Percentiles rank a stretch among this genome's conserved stretches.
Conservation (phyloP, 2,888 invertebrate genomes). For the Clistopyga incitator region DNA sequence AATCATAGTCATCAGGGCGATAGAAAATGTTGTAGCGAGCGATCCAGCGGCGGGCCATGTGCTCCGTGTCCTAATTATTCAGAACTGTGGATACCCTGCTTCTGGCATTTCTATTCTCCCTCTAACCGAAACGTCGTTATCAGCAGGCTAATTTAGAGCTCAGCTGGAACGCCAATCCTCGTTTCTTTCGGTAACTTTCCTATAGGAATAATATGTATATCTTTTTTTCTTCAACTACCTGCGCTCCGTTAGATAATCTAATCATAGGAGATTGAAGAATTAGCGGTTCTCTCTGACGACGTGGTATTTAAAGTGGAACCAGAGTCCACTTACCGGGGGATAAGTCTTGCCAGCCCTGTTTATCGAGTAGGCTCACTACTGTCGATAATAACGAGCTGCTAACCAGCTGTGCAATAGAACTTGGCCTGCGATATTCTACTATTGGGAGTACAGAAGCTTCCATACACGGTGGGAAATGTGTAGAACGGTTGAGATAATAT, state of each 20-base stretch:
- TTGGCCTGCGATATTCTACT: constrained; percentile 20
- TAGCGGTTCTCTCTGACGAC: constrained; percentile 5
- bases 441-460: not conserved
- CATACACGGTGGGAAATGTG: not conserved
- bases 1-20: constrained; percentile 11
- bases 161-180: not conserved
- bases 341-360: constrained; percentile 12
- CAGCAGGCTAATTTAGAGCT: not conserved
- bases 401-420: constrained; percentile 25
- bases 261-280: constrained; percentile 17
- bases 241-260: constrained; percentile 14
- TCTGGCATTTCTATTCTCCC: constrained; percentile 45
- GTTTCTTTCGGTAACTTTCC: not conserved
- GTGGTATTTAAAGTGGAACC: constrained; percentile 25
- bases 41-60: constrained; percentile 55
- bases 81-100: constrained; percentile 47
- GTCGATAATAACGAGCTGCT: constrained; percentile 28
- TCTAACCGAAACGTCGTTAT: not conserved
- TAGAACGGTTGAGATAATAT: constrained; percentile 56
- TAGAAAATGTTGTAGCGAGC: constrained; percentile 8
- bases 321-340: not conserved
- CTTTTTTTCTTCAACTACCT: constrained; percentile 11
- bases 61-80: constrained; percentile 59
- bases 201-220: not conserved
- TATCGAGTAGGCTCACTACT: constrained; percentile 12